Evolutionary conservation across 2,888 invertebrate species (phyloP), one percentile per base, ranked within the genome.

Genomic region (Idaea aversata): DNA sequence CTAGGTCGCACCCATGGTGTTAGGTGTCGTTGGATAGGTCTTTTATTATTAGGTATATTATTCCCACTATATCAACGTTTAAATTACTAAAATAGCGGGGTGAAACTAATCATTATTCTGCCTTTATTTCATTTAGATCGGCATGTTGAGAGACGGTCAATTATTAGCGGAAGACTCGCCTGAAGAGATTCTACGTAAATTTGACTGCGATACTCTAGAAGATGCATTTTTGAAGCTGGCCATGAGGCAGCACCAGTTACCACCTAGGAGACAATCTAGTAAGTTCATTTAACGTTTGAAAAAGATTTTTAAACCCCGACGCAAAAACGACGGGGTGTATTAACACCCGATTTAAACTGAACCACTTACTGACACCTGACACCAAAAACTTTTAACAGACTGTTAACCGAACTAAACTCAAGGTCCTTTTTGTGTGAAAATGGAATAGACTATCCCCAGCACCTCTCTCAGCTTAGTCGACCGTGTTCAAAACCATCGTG

Each of bases 151-250:
- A 70, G 96, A 95, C 76, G 99, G 98, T 0, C 94, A 95, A 67
- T 91, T 99, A 34, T 84, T 99, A 66, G 98, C 97, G 0, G 98
- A 99, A 88, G 96, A 97, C 72, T 94, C 97, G 0, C 98, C 98
- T 0, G 89, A 88, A 10, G 94, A 95, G 69, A 94, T 98, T 15
- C 93, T 98, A 74, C 85, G 93, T 4, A 91, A 93, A 72, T 96
- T 95, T 79, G 95, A 96, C 73, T 95, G 95, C 62, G 93, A 95
- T 60, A 95, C 96, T 0, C 91, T 99, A 38, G 98, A 99, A 84
- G 97, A 98, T 58, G 98, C 97, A 0, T 99, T 98, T 82, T 91
- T 98, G 13, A 95, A 95, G 70, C 92, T 98, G 60, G 96, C 97
- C 68, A 89, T 95, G 77, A 93, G 94, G 61, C 96, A 96, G 60